Evolutionary conservation across 2,888 invertebrate species (phyloP).

Genomic region (Lottia scabra): DNA sequence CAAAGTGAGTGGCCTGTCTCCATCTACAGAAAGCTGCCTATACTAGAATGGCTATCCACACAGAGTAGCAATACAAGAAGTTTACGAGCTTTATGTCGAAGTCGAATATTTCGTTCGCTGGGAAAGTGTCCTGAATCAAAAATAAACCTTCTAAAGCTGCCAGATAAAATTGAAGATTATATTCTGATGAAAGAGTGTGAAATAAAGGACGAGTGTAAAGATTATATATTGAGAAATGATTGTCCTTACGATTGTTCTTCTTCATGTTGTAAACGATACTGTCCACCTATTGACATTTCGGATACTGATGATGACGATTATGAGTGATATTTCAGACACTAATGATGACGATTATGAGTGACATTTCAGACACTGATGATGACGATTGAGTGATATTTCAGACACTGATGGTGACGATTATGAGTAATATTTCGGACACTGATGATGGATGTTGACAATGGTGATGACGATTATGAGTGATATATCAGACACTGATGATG

Average conservation of each 20-base stretch:
- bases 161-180: constrained; percentile 45
- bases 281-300: constrained; percentile 57
- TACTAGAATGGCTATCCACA: constrained; percentile 49
- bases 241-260: constrained; percentile 61
- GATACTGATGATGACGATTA: constrained; percentile 42
- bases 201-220: constrained; percentile 43
- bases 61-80: constrained; percentile 40
- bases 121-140: constrained; percentile 50
- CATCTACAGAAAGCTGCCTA: constrained; percentile 52
- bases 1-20: constrained; percentile 53
- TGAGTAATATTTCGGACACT: too few relatives aligned
- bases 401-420: too few relatives aligned
- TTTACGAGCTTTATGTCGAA: constrained; percentile 47
- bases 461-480: too few relatives aligned
- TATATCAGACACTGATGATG: too few relatives aligned
- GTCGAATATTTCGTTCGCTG: constrained; percentile 44
- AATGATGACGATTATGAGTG: too few relatives aligned
- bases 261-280: constrained; percentile 45
- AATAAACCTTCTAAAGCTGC: constrained; percentile 46
- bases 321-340: too few relatives aligned
- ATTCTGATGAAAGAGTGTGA: constrained; percentile 48
- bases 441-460: too few relatives aligned
- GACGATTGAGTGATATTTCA: too few relatives aligned
- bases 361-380: too few relatives aligned
- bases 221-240: constrained; percentile 40